phyloP scores from a whole-genome alignment of 2,888 invertebrate genomes.

The Plebejus argus region DNA sequence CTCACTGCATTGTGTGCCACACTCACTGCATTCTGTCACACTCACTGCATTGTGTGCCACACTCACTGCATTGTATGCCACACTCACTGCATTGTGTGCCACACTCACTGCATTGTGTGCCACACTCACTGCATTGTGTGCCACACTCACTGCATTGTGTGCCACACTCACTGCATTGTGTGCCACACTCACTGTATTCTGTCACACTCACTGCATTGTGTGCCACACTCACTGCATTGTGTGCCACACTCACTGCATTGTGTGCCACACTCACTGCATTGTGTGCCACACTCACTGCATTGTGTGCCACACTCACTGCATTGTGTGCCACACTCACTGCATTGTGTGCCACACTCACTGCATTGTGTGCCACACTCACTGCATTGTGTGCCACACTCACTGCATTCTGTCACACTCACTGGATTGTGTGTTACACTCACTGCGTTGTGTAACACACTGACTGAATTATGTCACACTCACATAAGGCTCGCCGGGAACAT shows the following conservation, averaged over 20 bases:
- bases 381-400: neutral
- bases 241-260: slow-evolving; percentile 80
- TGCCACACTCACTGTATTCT: too few relatives aligned
- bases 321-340: too few relatives aligned
- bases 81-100: neutral
- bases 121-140: neutral
- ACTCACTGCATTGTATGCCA: neutral
- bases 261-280: too few relatives aligned
- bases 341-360: neutral
- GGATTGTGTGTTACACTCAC: too few relatives aligned
- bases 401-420: slow-evolving; percentile 75
- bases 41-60: slow-evolving; percentile 84
- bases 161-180: too few relatives aligned
- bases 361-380: slow-evolving; percentile 76
- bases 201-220: neutral
- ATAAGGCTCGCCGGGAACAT: slow-evolving; percentile 88
- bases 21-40: slow-evolving; percentile 30
- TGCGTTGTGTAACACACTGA: neutral
- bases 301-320: slow-evolving; percentile 79
- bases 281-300: neutral
- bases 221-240: neutral
- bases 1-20: neutral
- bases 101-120: slow-evolving; percentile 82
- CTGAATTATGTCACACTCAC: slow-evolving; percentile 74
- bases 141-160: neutral